phyloP scores from a whole-genome alignment of 2,888 invertebrate species.

The Seira ritae region DNA sequence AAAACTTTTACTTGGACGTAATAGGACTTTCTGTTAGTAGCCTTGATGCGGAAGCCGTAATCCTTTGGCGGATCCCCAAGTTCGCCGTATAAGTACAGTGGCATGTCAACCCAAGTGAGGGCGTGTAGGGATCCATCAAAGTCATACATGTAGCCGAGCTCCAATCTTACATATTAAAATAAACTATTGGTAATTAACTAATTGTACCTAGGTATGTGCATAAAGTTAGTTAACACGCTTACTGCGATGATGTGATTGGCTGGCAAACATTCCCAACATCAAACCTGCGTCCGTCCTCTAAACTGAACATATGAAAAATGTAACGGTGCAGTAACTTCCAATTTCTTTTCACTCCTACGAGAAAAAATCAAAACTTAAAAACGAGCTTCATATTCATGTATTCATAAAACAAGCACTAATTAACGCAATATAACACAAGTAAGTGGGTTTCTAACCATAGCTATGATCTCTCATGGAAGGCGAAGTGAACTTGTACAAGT shows the following conservation, averaged over 20 bases:
- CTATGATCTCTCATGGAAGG: conserved; percentile 88
- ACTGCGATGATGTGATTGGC: conserved; percentile 82
- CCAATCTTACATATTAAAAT: conserved; percentile 78
- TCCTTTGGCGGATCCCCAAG: conserved; percentile 79
- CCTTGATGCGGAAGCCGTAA: conserved; percentile 80
- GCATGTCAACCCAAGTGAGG: conserved; percentile 79
- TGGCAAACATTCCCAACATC: conserved; percentile 86
- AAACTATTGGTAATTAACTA: not conserved
- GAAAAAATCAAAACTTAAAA: conserved; percentile 43
- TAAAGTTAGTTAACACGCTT: too few species aligned
- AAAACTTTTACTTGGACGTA: conserved; percentile 78
- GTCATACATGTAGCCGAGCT: conserved; percentile 81
- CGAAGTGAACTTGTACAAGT: conserved; percentile 78
- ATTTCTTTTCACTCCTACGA: conserved; percentile 82
- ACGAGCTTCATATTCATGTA: too few species aligned
- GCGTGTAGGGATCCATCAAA: conserved; percentile 78
- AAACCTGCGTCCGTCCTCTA: conserved; percentile 83
- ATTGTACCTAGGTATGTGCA: not conserved
- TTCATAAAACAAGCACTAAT: too few species aligned
- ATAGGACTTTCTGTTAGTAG: conserved; percentile 79
- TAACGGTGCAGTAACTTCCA: conserved; percentile 87
- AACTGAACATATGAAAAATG: conserved; percentile 85
- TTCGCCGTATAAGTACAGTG: conserved; percentile 81
- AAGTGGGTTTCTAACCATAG: conserved; percentile 82
- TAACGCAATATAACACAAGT: too few species aligned